phyloP scores from a whole-genome alignment of 2,113 vertebrate genomes.

The Eurypyga helias region DNA sequence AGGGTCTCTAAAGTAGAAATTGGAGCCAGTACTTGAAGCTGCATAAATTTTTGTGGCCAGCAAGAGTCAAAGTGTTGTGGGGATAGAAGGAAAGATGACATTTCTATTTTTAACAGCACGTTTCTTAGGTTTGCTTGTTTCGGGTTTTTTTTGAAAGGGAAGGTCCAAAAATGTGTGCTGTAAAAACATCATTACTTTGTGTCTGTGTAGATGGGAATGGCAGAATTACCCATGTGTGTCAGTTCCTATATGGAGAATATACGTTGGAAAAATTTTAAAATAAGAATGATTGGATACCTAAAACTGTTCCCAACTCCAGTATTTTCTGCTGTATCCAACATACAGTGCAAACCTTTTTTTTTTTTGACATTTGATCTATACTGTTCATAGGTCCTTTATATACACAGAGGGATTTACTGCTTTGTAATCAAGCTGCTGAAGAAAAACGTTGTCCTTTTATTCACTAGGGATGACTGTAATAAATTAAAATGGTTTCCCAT shows the following conservation, averaged over 20 bases:
- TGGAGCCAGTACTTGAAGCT: background rate
- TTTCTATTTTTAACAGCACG: background rate
- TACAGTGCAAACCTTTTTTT: conserved; percentile 5
- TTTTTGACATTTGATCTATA: conserved; percentile 59
- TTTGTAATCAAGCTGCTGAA: conserved; percentile 71
- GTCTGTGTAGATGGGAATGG: background rate
- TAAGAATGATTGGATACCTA: background rate
- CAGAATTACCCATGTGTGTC: background rate
- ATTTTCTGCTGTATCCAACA: background rate
- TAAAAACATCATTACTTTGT: background rate
- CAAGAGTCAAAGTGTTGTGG: background rate
- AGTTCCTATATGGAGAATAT: background rate
- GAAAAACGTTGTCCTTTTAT: conserved; percentile 69
- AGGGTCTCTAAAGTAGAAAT: background rate
- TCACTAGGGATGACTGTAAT: conserved; percentile 66
- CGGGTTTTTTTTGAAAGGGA: background rate
- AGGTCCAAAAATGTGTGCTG: background rate
- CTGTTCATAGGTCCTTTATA: conserved; percentile 49
- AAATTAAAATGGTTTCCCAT: conserved; percentile 75
- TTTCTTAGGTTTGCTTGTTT: background rate
- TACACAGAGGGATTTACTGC: conserved; percentile 72
- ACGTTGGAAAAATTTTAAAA: background rate
- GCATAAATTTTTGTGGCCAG: background rate
- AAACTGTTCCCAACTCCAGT: background rate
- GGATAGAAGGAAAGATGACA: background rate